Evolutionary conservation across 37 sponge, comb jelly and placozoan species (phyloP).

Genomic region (Cladorhizidae sp.): DNA sequence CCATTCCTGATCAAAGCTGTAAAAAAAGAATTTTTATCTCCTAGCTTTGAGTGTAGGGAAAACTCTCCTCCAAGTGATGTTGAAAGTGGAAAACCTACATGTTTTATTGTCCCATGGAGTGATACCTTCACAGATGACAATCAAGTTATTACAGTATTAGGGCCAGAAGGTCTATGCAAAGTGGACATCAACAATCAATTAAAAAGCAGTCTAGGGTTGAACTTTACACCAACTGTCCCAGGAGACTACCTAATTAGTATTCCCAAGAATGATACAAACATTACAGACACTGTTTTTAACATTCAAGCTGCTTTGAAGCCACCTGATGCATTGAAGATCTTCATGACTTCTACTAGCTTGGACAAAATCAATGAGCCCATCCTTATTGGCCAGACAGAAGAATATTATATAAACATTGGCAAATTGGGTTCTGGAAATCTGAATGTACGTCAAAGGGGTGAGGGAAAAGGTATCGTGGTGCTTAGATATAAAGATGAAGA

Average conservation of each 20-base stretch:
- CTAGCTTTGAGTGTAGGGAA: background rate
- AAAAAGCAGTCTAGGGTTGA: background rate
- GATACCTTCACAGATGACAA: background rate
- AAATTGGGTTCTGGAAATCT: slow-evolving; percentile 64
- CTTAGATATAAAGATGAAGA: slow-evolving; percentile 32
- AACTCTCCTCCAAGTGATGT: slow-evolving; percentile 3
- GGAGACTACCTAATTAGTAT: slow-evolving; percentile 39
- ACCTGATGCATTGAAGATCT: slow-evolving; percentile 48
- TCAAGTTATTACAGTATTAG: background rate
- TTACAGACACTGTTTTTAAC: slow-evolving; percentile 16
- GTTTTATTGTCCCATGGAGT: no score
- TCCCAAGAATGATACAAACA: background rate
- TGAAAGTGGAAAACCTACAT: slow-evolving; percentile 20
- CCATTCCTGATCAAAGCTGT: slow-evolving; percentile 53
- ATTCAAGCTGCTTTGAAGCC: slow-evolving; percentile 1
- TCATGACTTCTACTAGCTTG: slow-evolving; percentile 32
- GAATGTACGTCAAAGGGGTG: slow-evolving; percentile 47
- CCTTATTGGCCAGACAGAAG: slow-evolving; percentile 18
- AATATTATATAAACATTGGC: slow-evolving; percentile 48
- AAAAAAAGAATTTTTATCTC: background rate
- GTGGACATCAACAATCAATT: background rate
- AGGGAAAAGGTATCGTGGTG: slow-evolving; percentile 23
- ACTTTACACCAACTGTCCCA: slow-evolving; percentile 22
- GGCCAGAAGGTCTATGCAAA: slow-evolving; percentile 19
- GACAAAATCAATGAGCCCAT: slow-evolving; percentile 21